Base-by-base conservation (phyloP, 2,113 vertebrate genomes). In the Helogale parvula region DNA sequence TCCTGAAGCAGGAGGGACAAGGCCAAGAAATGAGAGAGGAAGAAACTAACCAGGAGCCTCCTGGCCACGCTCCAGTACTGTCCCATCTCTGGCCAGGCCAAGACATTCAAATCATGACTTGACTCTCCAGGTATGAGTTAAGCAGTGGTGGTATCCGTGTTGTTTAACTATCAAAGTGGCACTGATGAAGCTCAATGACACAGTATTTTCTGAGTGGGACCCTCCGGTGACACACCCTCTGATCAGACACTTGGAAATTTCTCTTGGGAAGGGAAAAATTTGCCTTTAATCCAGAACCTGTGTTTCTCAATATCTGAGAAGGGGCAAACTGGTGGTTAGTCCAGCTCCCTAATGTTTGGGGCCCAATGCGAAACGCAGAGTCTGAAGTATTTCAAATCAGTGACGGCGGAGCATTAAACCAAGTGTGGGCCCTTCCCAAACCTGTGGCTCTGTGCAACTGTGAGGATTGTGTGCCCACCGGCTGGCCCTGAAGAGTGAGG, bases 371-470 rank as follows among this genome's bases (percentile, higher is more conserved):
- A 94, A 82, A 38, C 2, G 11, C 45, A 69, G 33, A 5, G n/a
- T 65, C n/a, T 79, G 54, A 19, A 63, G 45, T 35, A 72, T 68
- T 66, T n/a, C 38, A 91, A 41, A 35, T 63, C 7, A 2, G 27
- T 6, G 11, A 38, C 3, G 47, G 25, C 12, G 16, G 65, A n/a
- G 57, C 14, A 1, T 52, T 74, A 38, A 38, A 41, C 23, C 15
- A 27, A 63, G 19, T 0, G 0, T 1, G 33, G 35, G 25, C 19
- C 35, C 16, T 57, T 57, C 31, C 35, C 17, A 38, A 31, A 10
- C 0, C 0, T 1, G 12, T 29, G 54, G 6, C 8, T 21, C 71
- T 3, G 5, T 21, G 45, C 11, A 16, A 9, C 41, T 50, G 17
- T 71, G 38, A 47, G 10, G 54, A 21, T 17, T 4, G 6, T 1